Conservation (phyloP, 2,797 vertebrate species). For the Clarias platycephalus region DNA sequence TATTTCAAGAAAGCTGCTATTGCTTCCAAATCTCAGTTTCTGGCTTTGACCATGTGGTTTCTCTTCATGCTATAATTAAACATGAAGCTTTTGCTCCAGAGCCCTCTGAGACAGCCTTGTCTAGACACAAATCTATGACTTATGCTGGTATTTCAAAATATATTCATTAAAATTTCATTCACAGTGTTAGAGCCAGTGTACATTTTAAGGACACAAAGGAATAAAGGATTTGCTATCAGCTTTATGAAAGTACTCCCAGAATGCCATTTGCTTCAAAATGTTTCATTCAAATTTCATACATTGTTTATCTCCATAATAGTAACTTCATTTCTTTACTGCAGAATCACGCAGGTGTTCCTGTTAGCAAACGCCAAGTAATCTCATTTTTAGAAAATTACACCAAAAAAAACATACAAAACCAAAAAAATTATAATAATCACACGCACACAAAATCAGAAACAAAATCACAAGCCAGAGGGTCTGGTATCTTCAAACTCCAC, state of each 20-base stretch:
- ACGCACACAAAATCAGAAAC: neutral
- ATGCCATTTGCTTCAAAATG: slow-evolving; percentile 28
- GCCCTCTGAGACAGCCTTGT: neutral
- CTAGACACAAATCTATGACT: slow-evolving; percentile 6
- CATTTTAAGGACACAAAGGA: neutral
- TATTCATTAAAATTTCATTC: slow-evolving; percentile 25
- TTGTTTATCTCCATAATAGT: slow-evolving; percentile 11
- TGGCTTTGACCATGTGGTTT: neutral
- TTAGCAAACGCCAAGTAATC: neutral
- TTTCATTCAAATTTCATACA: neutral
- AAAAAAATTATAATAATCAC: neutral
- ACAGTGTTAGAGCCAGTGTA: slow-evolving; percentile 53
- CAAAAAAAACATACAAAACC: neutral
- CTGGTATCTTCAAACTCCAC: neutral
- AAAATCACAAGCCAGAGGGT: neutral
- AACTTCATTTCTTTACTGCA: neutral
- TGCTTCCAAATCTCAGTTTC: neutral
- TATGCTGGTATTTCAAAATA: slow-evolving; percentile 37
- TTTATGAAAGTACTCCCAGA: slow-evolving; percentile 44
- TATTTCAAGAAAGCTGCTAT: neutral
- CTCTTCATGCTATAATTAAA: neutral
- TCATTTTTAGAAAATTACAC: neutral
- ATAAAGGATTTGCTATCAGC: slow-evolving; percentile 31
- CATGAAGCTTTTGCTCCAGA: neutral
- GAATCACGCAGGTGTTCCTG: neutral